Evolutionary conservation across 1,140 invertebrate species (phyloP), one percentile per base, ranked within the genome.

Genomic region (Zaprionus ornatus): DNA sequence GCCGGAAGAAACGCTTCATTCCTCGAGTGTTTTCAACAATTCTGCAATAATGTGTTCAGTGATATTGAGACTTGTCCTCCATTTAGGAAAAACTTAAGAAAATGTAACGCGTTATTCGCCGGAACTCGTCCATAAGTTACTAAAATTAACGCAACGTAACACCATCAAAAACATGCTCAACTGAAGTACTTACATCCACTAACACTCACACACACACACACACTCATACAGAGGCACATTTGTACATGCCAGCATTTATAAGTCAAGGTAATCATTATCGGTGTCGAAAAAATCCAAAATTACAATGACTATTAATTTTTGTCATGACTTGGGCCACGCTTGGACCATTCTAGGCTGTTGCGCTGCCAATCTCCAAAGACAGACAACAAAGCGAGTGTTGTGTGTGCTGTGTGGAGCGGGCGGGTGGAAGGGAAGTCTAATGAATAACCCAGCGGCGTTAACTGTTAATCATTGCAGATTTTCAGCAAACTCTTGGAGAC

Each of bases 401-500:
- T n/a, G 9, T 32, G 40, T 42, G 15, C 0, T 3, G 40, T 45
- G 7, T 0, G 2, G n/a, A 9, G n/a, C 7, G 1, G 40, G 1
- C 7, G 40, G 6, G 40, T 5, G 7, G 15, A 6, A 17, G 40
- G 15, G 48, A 27, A 9, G 23, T 17, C 67, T 83, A 66, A 87
- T 79, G 82, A 83, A 88, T 83, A 32, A 52, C 40, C 66, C 37
- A 32, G n/a, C 50, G 54, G 54, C 54, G 54, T 50, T 66, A 37
- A 76, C 56, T 67, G 68, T 69, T 73, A 61, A 68, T 64, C 23
- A 70, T 72, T 87, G 56, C 91, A 97, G 96, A 93, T 97, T 6
- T 97, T 97, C 78, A 94, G 96, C 55, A 93, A 92, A 65, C 79
- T 97, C 1, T 95, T 94, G 74, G 93, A 94, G 52, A 93, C 93